Base-by-base conservation (phyloP, 1,140 invertebrate genomes). In the Drosophila ambigua region DNA sequence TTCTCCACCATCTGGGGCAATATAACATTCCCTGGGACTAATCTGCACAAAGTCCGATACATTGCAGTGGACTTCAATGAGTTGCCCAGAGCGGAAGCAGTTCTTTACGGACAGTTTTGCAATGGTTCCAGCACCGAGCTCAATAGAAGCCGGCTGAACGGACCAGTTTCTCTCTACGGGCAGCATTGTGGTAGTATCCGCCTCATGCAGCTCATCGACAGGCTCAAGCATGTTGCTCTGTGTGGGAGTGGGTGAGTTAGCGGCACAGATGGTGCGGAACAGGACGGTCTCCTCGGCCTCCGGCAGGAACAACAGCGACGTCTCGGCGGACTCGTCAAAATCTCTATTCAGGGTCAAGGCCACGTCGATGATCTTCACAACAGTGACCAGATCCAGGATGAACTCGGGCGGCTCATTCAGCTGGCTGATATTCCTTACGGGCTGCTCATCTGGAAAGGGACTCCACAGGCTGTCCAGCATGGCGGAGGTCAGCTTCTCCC, bases 201-300 rank as follows among this genome's bases (percentile, higher is more conserved):
- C 81, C 44, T 87, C 81, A 16, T 62, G 54, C 5, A 79, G 20
- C 35, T 91, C 91, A 58, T 91, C 80, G 2, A 90, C 82, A 0
- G 88, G 88, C 20, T 88, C 80, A 35, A 91, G 52, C 16, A 69
- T 54, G 8, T 77, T 60, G 28, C 82, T 83, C 26, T 79, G 79
- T 5, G 69, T 62, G 28, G 88, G 81, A 16, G 90, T 91, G 5
- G 90, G 90, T 5, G 90, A 91, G 54, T 74, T 77, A 26, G 74
- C 65, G 3, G 72, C 68, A 50, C 91, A 90, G 7, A 92, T 73
- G 0, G 91, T 92, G 1, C 84, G 78, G 51, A 92, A 92, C 2
- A 91, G 23, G 0, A 92, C 77, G 1, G 91, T 91, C 43, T 91
- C 91, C 4, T 92, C 91, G 7, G 77, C 84, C 4, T 91, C 91